Evolutionary conservation across 1,140 invertebrate genomes (phyloP).

Genomic region (Cherax destructor): DNA sequence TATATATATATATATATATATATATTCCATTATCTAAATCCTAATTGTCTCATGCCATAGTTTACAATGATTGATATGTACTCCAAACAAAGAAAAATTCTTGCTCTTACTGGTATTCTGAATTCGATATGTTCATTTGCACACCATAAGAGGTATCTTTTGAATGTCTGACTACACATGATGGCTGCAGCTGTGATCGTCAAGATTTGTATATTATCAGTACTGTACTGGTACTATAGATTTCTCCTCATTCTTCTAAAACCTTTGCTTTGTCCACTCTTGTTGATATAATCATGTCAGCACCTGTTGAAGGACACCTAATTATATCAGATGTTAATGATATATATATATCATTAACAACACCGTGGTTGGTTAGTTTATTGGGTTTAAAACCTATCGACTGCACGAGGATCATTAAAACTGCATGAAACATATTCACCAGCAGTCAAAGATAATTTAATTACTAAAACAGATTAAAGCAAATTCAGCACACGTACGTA

Average conservation of each 20-base stretch:
- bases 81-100: background rate
- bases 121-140: constrained; percentile 60
- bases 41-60: background rate
- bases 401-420: no score
- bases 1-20: background rate
- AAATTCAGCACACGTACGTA: no score
- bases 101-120: constrained; percentile 45
- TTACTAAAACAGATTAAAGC: no score
- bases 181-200: background rate
- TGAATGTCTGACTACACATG: constrained; percentile 8
- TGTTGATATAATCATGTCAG: background rate
- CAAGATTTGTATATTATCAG: background rate
- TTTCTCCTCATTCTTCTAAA: background rate
- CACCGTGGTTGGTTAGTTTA: no score
- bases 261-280: background rate
- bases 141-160: constrained; percentile 48
- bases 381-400: no score
- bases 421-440: no score
- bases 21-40: background rate
- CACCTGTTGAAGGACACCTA: background rate
- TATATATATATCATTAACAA: no score
- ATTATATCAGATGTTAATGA: no score
- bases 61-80: background rate
- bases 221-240: background rate
- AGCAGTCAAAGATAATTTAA: no score